Percentiles rank a stretch among this genome's conserved stretches.
These are phyloP conservation scores for Cetoscarus ocellatus DNA, from an alignment of 2,797 vertebrate genomes.

Conservation along the genomic window DNA sequence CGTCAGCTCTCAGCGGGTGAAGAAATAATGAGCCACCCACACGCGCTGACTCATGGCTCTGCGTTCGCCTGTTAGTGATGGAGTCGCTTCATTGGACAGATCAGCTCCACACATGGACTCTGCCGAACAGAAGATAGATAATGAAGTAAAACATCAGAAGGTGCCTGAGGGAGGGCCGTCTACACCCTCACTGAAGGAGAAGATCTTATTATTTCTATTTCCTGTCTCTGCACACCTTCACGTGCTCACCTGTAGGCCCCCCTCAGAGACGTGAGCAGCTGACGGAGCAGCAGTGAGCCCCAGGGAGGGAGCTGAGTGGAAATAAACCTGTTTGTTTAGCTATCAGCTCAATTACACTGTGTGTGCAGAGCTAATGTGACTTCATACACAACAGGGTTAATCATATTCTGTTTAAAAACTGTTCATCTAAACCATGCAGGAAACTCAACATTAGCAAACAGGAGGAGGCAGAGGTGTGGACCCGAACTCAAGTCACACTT, in stretches of 20 bases:
- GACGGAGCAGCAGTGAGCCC: conserved; percentile 3
- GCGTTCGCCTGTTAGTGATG: conserved; percentile 44
- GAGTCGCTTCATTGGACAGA: conserved; percentile 56
- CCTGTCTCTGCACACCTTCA: conserved; percentile 48
- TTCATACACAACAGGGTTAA: no score
- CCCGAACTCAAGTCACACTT: no score
- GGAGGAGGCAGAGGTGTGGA: no score
- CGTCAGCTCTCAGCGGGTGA: conserved; percentile 52
- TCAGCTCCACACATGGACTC: conserved; percentile 38
- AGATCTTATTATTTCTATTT: conserved; percentile 68
- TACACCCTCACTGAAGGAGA: conserved; percentile 36
- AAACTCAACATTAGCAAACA: no score
- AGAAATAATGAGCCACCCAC: conserved; percentile 71
- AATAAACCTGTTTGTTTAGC: no score
- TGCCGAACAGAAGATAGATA: conserved; percentile 50
- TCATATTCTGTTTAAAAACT: no score
- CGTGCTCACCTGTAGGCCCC: conserved; percentile 58
- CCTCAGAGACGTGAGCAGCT: conserved; percentile 35
- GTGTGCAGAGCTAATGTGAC: no score
- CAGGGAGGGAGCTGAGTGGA: conserved; percentile 7
- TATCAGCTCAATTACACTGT: no score
- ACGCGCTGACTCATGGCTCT: conserved; percentile 62
- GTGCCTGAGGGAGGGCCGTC: conserved; percentile 60
- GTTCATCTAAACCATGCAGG: no score
- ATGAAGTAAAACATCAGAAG: conserved; percentile 65